Conservation (phyloP, 53 echinoderm and acorn worm species). For the Temnopleurus reevesii region DNA sequence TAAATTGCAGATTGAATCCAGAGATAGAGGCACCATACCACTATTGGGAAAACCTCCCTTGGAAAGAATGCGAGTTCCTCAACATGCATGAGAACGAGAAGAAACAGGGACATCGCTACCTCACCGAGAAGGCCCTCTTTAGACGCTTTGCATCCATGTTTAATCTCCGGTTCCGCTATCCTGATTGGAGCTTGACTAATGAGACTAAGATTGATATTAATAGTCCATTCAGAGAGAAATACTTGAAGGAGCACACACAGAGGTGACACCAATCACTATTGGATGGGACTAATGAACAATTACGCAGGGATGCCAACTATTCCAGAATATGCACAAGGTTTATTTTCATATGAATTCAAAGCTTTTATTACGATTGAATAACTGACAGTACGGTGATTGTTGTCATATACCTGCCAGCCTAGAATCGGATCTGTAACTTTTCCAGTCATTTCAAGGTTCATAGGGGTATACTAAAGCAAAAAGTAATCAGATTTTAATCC, state of each 20-base stretch:
- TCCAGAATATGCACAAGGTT: background rate
- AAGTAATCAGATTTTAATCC: too few species aligned
- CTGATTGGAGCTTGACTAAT: constrained; percentile 12
- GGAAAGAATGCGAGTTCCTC: constrained; percentile 45
- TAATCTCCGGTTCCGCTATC: constrained; percentile 14
- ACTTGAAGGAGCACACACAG: background rate
- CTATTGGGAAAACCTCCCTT: constrained; percentile 39
- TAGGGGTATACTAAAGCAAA: too few species aligned
- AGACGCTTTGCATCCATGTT: constrained; percentile 46
- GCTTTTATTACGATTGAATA: background rate
- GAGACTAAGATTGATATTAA: background rate
- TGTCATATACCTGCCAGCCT: background rate
- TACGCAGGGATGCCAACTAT: too few species aligned
- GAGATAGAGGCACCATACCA: constrained; percentile 36
- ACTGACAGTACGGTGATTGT: background rate
- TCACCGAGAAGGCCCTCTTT: constrained; percentile 52
- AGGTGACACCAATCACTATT: constrained; percentile 46
- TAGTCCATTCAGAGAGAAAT: constrained; percentile 37
- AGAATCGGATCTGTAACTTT: background rate
- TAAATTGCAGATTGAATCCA: background rate
- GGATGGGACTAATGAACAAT: background rate
- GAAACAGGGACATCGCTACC: constrained; percentile 44
- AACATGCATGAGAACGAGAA: constrained; percentile 54
- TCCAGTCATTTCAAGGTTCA: background rate
- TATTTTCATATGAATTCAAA: too few species aligned